Evolutionary conservation across 2,888 invertebrate species (phyloP).

Genomic region (Spisula solida): DNA sequence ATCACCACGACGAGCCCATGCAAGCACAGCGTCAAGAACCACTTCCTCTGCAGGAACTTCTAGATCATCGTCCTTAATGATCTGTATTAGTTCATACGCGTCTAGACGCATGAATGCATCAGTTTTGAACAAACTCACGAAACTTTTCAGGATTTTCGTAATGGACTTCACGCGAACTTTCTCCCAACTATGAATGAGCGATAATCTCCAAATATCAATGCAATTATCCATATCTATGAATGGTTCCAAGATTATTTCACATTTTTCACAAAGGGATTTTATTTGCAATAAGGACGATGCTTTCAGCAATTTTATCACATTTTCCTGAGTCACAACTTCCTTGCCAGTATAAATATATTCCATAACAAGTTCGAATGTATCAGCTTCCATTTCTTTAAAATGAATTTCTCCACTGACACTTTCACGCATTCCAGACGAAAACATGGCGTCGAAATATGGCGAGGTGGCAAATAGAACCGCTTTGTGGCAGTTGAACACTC

Average conservation of each 20-base stretch:
- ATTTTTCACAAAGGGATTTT: slow-evolving; percentile 93
- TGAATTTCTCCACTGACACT: slow-evolving; percentile 79
- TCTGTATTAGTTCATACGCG: slow-evolving; percentile 88
- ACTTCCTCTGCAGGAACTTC: slow-evolving; percentile 88
- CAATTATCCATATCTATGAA: slow-evolving; percentile 91
- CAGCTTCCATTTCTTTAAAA: slow-evolving; percentile 89
- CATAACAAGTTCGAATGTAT: slow-evolving; percentile 93
- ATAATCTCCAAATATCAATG: slow-evolving; percentile 89
- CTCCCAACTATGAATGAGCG: slow-evolving; percentile 88
- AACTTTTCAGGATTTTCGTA: slow-evolving; percentile 86
- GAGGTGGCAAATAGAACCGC: slow-evolving; percentile 82
- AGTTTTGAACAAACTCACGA: slow-evolving; percentile 78
- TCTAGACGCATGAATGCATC: slow-evolving; percentile 87
- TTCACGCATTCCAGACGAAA: slow-evolving; percentile 82
- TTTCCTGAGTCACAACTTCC: slow-evolving; percentile 92
- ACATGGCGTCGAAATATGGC: slow-evolving; percentile 83
- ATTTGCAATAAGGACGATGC: slow-evolving; percentile 96
- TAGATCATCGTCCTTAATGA: slow-evolving; percentile 88
- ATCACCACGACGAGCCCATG: slow-evolving; percentile 89
- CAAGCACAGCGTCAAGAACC: slow-evolving; percentile 88
- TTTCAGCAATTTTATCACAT: slow-evolving; percentile 92
- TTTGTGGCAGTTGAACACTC: slow-evolving; percentile 81
- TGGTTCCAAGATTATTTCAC: slow-evolving; percentile 92
- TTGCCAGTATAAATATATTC: slow-evolving; percentile 94
- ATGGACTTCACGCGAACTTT: slow-evolving; percentile 88